Conservation (phyloP, 2,113 vertebrate genomes). For the Crotalus horridus region DNA sequence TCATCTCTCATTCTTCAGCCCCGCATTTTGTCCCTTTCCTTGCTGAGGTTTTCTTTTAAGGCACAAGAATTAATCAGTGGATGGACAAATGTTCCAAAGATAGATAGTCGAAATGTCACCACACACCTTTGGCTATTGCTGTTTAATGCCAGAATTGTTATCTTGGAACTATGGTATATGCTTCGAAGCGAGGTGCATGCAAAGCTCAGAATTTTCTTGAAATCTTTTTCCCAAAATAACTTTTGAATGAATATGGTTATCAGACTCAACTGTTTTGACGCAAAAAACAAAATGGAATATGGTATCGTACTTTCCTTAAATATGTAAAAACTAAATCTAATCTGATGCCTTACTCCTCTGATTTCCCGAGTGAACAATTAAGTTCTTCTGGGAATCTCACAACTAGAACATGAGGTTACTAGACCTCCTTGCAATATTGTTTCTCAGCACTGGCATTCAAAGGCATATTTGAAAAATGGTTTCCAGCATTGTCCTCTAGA, state of each 20-base stretch:
- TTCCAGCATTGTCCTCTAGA: background rate
- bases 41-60: background rate
- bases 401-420: background rate
- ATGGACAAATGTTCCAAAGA: background rate
- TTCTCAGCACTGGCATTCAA: background rate
- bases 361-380: background rate
- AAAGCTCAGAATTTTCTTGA: background rate
- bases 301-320: background rate
- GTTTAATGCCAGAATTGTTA: background rate
- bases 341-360: background rate
- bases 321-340: background rate
- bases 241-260: background rate
- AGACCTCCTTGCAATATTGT: background rate
- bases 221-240: background rate
- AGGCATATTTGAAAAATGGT: background rate
- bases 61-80: background rate
- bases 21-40: background rate
- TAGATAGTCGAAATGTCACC: background rate
- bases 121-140: background rate
- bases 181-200: background rate
- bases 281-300: background rate
- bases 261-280: background rate
- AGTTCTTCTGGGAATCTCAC: background rate
- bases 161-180: background rate
- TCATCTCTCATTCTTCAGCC: background rate